phyloP scores from a whole-genome alignment of 2,888 invertebrate genomes.

The Teleogryllus oceanicus region DNA sequence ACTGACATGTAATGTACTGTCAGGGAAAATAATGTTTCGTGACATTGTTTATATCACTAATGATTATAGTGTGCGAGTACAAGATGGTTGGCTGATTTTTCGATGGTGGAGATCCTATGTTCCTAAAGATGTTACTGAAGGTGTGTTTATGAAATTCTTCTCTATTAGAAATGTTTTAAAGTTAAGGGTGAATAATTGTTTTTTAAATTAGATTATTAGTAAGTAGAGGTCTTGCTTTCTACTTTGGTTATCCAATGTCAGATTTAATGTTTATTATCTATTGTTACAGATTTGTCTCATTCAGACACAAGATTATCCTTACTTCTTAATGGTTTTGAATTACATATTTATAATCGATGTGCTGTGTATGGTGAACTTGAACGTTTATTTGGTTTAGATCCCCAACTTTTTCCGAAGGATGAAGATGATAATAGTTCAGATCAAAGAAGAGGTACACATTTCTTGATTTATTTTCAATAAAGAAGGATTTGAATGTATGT shows the following conservation, averaged over 20 bases:
- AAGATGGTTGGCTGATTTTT: constrained; percentile 96
- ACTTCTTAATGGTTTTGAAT: constrained; percentile 88
- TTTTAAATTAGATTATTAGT: background rate
- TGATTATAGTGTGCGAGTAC: constrained; percentile 87
- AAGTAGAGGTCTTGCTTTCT: background rate
- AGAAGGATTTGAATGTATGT: too few relatives aligned
- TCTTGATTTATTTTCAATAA: background rate
- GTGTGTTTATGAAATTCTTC: constrained; percentile 49
- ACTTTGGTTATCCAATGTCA: background rate
- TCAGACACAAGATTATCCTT: constrained; percentile 88
- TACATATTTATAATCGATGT: constrained; percentile 92
- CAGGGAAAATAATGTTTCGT: constrained; percentile 97
- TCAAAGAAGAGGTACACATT: background rate
- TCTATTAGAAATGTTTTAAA: too few relatives aligned
- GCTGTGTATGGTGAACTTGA: constrained; percentile 82
- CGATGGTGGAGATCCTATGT: constrained; percentile 97
- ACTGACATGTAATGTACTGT: constrained; percentile 88
- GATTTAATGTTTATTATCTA: too few relatives aligned
- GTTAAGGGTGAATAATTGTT: background rate
- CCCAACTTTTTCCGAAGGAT: constrained; percentile 63
- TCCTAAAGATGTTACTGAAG: constrained; percentile 92
- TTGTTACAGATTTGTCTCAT: constrained; percentile 81
- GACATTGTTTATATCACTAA: constrained; percentile 91
- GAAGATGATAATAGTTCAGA: constrained; percentile 47
- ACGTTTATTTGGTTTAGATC: constrained; percentile 79